Evolutionary conservation across 2,797 vertebrate species (phyloP), one percentile per base, ranked within the genome.

Genomic region (Harpagifer antarcticus): DNA sequence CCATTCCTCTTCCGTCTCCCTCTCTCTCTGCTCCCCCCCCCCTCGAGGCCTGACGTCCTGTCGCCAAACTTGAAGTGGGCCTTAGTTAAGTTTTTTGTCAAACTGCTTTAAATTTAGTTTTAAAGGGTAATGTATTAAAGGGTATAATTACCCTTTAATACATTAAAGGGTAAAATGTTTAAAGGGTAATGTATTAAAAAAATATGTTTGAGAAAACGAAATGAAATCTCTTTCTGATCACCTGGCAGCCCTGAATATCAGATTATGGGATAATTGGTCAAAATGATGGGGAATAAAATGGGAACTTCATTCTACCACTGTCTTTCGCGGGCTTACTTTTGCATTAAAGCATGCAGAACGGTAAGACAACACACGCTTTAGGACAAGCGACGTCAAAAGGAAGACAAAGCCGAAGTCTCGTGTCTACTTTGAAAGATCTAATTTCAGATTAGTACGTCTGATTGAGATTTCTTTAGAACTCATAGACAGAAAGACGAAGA

Each of bases 391-490:
- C 33, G 15, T 58, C 52, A 44, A 68, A 52, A 37, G 56, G 57
- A 54, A 71, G 57, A 79, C 74, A 74, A 79, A 72, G 83, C 56
- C 59, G 3, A 54, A 54, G 78, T 73, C 78, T 50, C 11, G 61
- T 19, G 68, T 81, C 73, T 76, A 78, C 71, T 75, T 74, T 85
- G 49, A 79, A 77, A 90, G 87, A 91, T 92, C 81, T 85, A 53
- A 91, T 92, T 92, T 91, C 84, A 89, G 89, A 90, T 91, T 84
- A 87, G 42, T 69, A 16, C 54, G 64, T 88, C 76, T 80, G 84
- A 86, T 81, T 72, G 72, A 83, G 61, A 67, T 68, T 80, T 74
- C 69, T 74, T 86, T 68, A 76, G 68, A 84, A 73, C 47, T 72
- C 64, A 61, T 56, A 68, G 59, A 75, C 71, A 49, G 61, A 64